Conservation (phyloP, 2,797 vertebrate species). For the Centropyge bicolor region DNA sequence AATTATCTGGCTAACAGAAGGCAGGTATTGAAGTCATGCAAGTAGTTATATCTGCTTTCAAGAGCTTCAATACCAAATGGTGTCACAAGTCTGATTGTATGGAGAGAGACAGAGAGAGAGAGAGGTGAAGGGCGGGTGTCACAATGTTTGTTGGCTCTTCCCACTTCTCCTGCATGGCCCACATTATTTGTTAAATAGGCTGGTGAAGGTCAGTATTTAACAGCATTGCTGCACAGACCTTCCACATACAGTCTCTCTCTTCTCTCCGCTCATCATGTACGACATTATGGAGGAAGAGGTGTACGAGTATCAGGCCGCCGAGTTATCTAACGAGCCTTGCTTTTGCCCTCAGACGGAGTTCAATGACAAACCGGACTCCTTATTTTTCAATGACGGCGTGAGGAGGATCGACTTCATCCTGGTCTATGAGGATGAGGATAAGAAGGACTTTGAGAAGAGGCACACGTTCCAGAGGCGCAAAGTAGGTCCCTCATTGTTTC, state of each 20-base stretch:
- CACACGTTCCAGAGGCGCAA: slow-evolving; percentile 82
- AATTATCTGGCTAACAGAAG: not conserved
- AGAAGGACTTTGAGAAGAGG: slow-evolving; percentile 88
- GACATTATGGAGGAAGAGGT: slow-evolving; percentile 74
- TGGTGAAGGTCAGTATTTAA: slow-evolving; percentile 9
- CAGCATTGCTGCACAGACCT: not conserved
- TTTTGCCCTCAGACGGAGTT: slow-evolving; percentile 89
- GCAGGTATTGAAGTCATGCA: not conserved
- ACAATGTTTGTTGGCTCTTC: slow-evolving; percentile 65
- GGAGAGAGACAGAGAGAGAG: slow-evolving; percentile 23
- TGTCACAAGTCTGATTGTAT: slow-evolving; percentile 21
- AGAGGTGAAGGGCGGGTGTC: slow-evolving; percentile 40
- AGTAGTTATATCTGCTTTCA: not conserved
- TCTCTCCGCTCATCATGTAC: slow-evolving; percentile 61
- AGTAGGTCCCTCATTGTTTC: slow-evolving; percentile 74
- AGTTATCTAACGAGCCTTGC: slow-evolving; percentile 42
- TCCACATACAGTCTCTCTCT: not conserved
- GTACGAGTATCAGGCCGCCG: slow-evolving; percentile 46
- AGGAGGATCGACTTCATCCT: slow-evolving; percentile 93
- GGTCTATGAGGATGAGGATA: slow-evolving; percentile 93
- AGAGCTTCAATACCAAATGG: not conserved
- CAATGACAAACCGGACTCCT: slow-evolving; percentile 88
- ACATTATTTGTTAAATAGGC: slow-evolving; percentile 32
- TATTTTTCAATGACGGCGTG: slow-evolving; percentile 93
- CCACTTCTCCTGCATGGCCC: slow-evolving; percentile 37